Evolutionary conservation across 1,140 invertebrate species (phyloP), one percentile per base, ranked within the genome.

Genomic region (Drosophila persimilis): DNA sequence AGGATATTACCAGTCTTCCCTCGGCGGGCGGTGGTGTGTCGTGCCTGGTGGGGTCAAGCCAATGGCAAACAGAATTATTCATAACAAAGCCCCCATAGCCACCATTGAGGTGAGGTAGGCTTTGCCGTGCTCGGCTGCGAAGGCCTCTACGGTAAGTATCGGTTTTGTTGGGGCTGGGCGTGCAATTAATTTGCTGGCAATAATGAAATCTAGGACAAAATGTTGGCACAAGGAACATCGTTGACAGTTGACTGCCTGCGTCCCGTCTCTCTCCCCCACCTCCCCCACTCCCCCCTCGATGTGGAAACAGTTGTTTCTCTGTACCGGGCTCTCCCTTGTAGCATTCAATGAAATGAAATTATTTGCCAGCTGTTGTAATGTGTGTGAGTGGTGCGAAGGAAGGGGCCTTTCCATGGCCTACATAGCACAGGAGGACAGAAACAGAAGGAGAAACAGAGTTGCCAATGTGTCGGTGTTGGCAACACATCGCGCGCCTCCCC

Each of bases 131-230:
- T 35, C 3, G 11, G 31, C 1, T 35, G 31, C 3, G 11, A 39
- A 11, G 11, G 35, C 11, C 35, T 39, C 11, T 4, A 11, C 13
- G 15, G 31, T 17, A 57, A 47, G 7, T 45, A 56, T 43, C 41
- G 46, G 51, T 44, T 47, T 74, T 58, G 60, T 39, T 47, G 53
- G 58, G 41, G 50, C 79, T 80, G 31, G 61, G 55, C 57, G 61
- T 72, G 69, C 81, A 88, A 86, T 86, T 86, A 86, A 86, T 86
- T 86, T 86, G 77, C 83, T 57, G 81, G 81, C 83, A 88, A 86
- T 86, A 88, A 88, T 88, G 65, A 86, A 86, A 86, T 81, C 83
- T 86, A 86, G 83, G 83, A 81, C 83, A 86, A 80, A 80, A 73
- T 85, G 77, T 67, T 73, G 31, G 72, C 80, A 64, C 86, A 85